Conservation (phyloP, 2,797 vertebrate species). For the Hemitrygon akajei region DNA sequence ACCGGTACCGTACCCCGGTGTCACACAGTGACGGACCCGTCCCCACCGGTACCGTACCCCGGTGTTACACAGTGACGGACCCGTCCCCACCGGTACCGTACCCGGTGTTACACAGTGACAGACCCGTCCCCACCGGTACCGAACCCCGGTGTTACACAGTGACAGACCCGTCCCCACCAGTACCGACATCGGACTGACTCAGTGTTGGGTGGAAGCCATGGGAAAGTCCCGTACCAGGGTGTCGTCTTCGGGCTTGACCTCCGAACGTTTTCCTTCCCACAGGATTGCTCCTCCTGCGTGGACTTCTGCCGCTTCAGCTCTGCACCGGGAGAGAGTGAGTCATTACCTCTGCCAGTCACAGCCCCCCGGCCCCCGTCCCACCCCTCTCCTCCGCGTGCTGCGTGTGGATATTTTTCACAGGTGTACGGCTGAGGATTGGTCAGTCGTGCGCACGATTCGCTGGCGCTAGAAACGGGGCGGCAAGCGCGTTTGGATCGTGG, state of each 20-base stretch:
- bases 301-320: conserved; percentile 3
- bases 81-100: conserved; percentile 40
- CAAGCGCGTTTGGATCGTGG: too few species aligned
- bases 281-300: background rate
- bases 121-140: background rate
- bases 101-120: too few species aligned
- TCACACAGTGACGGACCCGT: background rate
- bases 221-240: background rate
- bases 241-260: background rate
- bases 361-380: too few species aligned
- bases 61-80: too few species aligned
- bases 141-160: background rate
- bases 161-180: background rate
- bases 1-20: background rate
- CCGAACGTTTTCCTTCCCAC: background rate
- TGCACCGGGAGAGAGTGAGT: background rate
- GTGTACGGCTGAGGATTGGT: too few species aligned
- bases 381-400: too few species aligned
- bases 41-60: background rate
- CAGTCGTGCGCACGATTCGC: too few species aligned
- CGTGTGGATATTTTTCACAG: too few species aligned
- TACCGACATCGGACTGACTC: background rate
- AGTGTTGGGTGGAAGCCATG: too few species aligned
- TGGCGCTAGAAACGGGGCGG: too few species aligned
- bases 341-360: too few species aligned